Percentiles rank a stretch among this genome's conserved stretches.
Evolutionary conservation across 2,888 invertebrate genomes (phyloP).

Genomic region (Aspidapion aeneum): DNA sequence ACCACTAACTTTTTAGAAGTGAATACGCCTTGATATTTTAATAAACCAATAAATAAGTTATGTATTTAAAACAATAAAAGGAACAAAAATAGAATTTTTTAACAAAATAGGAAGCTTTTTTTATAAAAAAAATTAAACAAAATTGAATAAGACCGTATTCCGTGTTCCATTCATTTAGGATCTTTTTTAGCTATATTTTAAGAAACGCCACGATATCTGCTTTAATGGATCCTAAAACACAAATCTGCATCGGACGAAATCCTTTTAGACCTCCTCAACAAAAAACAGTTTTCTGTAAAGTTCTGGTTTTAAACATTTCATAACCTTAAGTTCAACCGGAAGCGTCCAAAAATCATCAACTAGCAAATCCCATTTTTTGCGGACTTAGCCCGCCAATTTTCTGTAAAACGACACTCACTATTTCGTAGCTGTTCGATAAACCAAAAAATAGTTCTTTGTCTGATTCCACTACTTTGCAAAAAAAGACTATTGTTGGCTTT

Average conservation of each 20-base stretch:
- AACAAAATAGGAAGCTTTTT: too few species aligned
- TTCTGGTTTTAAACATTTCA: conserved; percentile 64
- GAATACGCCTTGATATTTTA: too few species aligned
- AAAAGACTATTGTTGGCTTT: too few species aligned
- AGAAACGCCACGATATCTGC: conserved; percentile 76
- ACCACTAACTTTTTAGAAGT: too few species aligned
- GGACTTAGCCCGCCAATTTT: conserved; percentile 56
- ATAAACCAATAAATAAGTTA: too few species aligned
- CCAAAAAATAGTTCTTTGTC: too few species aligned
- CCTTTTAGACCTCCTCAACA: conserved; percentile 67
- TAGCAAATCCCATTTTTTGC: conserved; percentile 53
- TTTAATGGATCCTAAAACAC: conserved; percentile 84
- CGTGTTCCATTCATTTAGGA: conserved; percentile 78
- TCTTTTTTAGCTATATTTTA: conserved; percentile 55
- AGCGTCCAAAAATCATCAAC: conserved; percentile 82
- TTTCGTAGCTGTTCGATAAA: conserved; percentile 51
- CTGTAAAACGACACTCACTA: conserved; percentile 36
- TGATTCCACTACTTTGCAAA: too few species aligned
- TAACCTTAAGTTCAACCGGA: conserved; percentile 73
- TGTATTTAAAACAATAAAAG: too few species aligned
- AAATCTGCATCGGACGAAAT: conserved; percentile 67
- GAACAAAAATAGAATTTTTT: too few species aligned
- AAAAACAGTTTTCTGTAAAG: conserved; percentile 69
- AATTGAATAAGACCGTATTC: conserved; percentile 80
- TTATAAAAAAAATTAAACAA: too few species aligned